phyloP scores from a whole-genome alignment of 2,113 vertebrate genomes.

The Alligator sinensis region DNA sequence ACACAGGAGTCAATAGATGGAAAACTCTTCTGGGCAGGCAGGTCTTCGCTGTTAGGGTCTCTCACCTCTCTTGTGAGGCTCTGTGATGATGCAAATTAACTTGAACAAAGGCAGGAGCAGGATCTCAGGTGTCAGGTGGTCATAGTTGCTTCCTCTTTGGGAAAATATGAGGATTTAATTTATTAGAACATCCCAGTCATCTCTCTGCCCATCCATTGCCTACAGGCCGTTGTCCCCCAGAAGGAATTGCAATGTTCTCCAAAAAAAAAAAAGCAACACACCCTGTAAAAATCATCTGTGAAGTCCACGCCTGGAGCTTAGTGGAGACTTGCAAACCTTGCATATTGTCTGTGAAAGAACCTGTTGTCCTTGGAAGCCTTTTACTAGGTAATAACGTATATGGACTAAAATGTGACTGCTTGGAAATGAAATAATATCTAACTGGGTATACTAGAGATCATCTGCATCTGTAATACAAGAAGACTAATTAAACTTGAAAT shows the following conservation, averaged over 20 bases:
- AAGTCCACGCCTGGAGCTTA: rapidly evolving
- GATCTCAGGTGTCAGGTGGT: no score
- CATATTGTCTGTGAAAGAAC: background rate
- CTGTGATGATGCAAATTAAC: no score
- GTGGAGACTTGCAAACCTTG: background rate
- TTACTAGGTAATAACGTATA: background rate
- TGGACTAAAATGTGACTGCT: background rate
- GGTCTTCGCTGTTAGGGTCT: no score
- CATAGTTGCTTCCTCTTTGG: no score
- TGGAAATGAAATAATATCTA: background rate
- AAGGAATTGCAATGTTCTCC: background rate
- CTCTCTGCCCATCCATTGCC: no score
- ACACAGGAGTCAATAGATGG: no score
- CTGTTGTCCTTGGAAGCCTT: background rate
- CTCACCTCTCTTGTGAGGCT: no score
- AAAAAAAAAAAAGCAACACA: background rate
- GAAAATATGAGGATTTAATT: no score
- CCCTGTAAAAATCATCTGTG: background rate
- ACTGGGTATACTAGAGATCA: background rate
- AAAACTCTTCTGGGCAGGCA: no score
- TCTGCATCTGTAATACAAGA: background rate
- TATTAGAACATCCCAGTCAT: no score
- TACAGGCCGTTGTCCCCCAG: background rate
- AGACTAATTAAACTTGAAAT: background rate
- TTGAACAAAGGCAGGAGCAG: no score